Base-by-base conservation (phyloP, 2,113 vertebrate genomes). In the Columba janthina region DNA sequence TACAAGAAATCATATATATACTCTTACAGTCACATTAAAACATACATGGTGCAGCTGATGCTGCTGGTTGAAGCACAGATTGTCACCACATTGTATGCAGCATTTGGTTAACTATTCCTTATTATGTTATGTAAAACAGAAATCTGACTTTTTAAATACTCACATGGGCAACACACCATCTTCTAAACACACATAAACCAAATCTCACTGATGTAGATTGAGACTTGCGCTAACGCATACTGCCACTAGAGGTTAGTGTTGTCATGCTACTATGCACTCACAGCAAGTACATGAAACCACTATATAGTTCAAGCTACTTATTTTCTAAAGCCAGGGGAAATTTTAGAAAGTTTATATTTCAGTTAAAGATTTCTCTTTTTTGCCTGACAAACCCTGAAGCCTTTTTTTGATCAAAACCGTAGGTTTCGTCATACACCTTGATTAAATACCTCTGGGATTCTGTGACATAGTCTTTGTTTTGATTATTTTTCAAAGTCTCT, bases 171-270 rank as follows among this genome's bases (percentile, higher is more conserved):
- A 51, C 7, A 34, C 3, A 29, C 8, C 66, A 46, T 34, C 40
- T 66, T 87, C 73, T 12, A 58, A 82, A 64, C 28, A 6, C 28
- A 5, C 8, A 8, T 1, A 56, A 73, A 42, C 11, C 62, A 56
- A n/a, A 13, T 28, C 62, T 25, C 34, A 3, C 0, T 2, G 29
- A 18, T 10, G 71, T 3, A 53, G 50, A n/a, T 2, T 17, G 42
- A 57, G 60, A 48, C 40, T 28, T 89, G 93, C 65, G 73, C 40
- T 96, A 97, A 94, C 77, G 42, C 25, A n/a, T 56, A 50, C 29
- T 34, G 81, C 95, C 96, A 95, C 95, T 90, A 97, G 96, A 94
- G 96, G 96, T 72, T 44, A 88, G 66, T 94, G 75, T 97, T 96
- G 95, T 58, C 96, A 89, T 79, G 85, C 38, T 58, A 28, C 92